Evolutionary conservation across 2,113 vertebrate genomes (phyloP).

Genomic region (Macroglossus sobrinus): DNA sequence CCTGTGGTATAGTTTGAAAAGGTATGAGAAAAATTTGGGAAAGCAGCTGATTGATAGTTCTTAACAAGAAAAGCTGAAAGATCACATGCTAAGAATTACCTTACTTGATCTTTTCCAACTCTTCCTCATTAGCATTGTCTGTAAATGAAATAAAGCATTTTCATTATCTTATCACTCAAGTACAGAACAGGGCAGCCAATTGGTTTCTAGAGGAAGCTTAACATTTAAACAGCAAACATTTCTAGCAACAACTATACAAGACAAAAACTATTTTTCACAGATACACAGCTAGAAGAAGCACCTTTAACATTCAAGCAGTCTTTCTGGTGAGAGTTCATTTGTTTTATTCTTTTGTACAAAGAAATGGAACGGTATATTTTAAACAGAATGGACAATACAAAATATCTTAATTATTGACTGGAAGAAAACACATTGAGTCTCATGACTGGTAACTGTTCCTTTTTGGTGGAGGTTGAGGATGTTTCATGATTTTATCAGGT

Average conservation of each 20-base stretch:
- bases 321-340: not conserved
- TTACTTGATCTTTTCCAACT: slow-evolving; percentile 99
- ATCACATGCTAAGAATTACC: slow-evolving; percentile 94
- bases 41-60: slow-evolving; percentile 48
- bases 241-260: slow-evolving; percentile 43
- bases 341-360: not conserved
- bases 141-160: slow-evolving; percentile 97
- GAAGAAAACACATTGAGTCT: not conserved
- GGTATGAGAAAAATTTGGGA: slow-evolving; percentile 43
- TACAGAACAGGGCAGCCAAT: slow-evolving; percentile 56
- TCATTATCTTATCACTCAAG: slow-evolving; percentile 84
- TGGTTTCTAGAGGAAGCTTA: slow-evolving; percentile 53
- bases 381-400: not conserved
- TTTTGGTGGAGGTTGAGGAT: not conserved
- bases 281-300: slow-evolving; percentile 10
- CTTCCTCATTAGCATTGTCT: slow-evolving; percentile 99
- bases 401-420: not conserved
- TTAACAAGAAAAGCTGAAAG: slow-evolving; percentile 66
- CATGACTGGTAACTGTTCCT: not conserved
- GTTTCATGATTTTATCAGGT: not conserved
- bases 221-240: slow-evolving; percentile 63
- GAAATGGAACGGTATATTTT: not conserved
- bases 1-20: not conserved
- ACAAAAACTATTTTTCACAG: slow-evolving; percentile 38
- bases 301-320: not conserved